Evolutionary conservation across 2,888 invertebrate species (phyloP).

Genomic region (Xanthia togata): DNA sequence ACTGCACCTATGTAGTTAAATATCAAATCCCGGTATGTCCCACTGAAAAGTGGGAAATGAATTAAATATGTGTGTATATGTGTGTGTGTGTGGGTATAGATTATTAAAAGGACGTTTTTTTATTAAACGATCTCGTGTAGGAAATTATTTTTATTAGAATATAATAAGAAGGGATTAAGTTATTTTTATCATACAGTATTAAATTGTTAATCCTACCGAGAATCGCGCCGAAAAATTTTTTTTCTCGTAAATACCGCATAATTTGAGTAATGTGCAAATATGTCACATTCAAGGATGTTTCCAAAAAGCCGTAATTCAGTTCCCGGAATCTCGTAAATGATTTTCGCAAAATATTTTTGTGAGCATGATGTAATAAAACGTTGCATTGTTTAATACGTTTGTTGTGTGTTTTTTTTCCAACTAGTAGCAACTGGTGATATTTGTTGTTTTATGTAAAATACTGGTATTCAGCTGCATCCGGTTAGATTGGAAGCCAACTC

Average conservation of each 20-base stretch:
- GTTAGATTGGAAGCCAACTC: too few relatives aligned
- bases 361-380: slow-evolving; percentile 15
- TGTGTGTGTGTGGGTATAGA: too few relatives aligned
- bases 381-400: background rate
- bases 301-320: background rate
- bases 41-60: too few relatives aligned
- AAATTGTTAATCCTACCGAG: background rate
- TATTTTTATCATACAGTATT: background rate
- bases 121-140: too few relatives aligned
- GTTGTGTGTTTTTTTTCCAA: background rate
- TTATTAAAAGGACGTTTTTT: too few relatives aligned
- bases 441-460: background rate
- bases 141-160: too few relatives aligned
- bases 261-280: slow-evolving; percentile 26
- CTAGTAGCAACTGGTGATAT: background rate
- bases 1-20: too few relatives aligned
- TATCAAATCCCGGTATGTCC: too few relatives aligned
- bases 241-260: background rate
- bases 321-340: slow-evolving; percentile 14
- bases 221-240: background rate
- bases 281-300: background rate
- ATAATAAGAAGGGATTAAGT: too few relatives aligned
- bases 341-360: slow-evolving; percentile 16
- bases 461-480: too few relatives aligned
- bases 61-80: too few relatives aligned